A percentile compares a stretch with the other conserved stretches of the same genome.
Conservation (phyloP, 2,888 invertebrate genomes). For the Cremastobaeus sp. region DNA sequence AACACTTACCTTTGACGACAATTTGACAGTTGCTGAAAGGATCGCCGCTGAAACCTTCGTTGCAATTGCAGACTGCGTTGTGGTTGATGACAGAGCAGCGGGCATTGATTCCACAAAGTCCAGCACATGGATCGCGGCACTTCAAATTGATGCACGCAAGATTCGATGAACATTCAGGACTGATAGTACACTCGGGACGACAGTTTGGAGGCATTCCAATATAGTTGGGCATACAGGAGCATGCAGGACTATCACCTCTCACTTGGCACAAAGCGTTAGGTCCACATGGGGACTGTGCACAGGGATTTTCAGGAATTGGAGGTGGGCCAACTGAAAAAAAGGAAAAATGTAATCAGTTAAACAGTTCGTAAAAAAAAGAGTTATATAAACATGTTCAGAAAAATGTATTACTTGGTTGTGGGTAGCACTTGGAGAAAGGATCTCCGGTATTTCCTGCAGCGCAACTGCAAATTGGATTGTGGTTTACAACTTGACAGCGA, state of each 20-base stretch:
- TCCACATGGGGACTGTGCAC: constrained; percentile 81
- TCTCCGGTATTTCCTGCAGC: constrained; percentile 84
- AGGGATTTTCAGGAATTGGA: constrained; percentile 77
- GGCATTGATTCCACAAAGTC: constrained; percentile 81
- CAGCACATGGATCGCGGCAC: constrained; percentile 82
- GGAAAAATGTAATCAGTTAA: constrained; percentile 1
- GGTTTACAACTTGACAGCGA: constrained; percentile 88
- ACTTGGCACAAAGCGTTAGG: constrained; percentile 81
- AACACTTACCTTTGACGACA: constrained; percentile 70
- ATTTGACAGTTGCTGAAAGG: constrained; percentile 79
- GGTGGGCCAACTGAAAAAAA: constrained; percentile 61
- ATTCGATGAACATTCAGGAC: constrained; percentile 80
- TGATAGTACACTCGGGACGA: constrained; percentile 82
- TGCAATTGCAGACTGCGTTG: constrained; percentile 81
- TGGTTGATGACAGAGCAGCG: constrained; percentile 81
- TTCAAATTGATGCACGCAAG: constrained; percentile 82
- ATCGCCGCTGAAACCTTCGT: constrained; percentile 80
- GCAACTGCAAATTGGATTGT: constrained; percentile 90
- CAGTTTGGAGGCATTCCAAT: constrained; percentile 81
- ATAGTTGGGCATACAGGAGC: constrained; percentile 81
- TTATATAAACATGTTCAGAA: neutral
- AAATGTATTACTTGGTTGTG: constrained; percentile 81
- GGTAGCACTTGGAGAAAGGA: constrained; percentile 82
- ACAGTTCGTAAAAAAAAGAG: neutral
- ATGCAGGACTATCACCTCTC: constrained; percentile 80